Percentiles rank a stretch among this genome's conserved stretches.
Conservation (phyloP, 1,140 invertebrate genomes). For the Rhyzopertha dominica region DNA sequence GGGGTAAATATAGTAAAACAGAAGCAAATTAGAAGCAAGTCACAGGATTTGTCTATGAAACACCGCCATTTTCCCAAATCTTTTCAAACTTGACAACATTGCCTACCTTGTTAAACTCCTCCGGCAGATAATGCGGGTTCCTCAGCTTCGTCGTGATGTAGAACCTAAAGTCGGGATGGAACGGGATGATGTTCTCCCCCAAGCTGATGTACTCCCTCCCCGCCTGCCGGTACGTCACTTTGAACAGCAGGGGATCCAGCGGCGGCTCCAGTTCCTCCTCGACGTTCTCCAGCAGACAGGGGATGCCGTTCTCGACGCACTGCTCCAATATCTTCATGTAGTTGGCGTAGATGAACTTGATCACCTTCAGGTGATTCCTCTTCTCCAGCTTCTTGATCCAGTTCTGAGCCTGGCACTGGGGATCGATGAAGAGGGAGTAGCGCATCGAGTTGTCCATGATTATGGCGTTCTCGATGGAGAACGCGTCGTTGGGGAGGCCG, state of each 20-base stretch:
- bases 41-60: too few species aligned
- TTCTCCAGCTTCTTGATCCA: slow-evolving; percentile 93
- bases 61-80: too few species aligned
- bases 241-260: slow-evolving; percentile 76
- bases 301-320: slow-evolving; percentile 78
- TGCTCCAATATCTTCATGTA: slow-evolving; percentile 81
- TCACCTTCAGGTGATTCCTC: slow-evolving; percentile 67
- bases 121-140: slow-evolving; percentile 88
- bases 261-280: slow-evolving; percentile 80
- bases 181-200: slow-evolving; percentile 78
- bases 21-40: too few species aligned
- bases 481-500: slow-evolving; percentile 79
- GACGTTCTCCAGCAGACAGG: slow-evolving; percentile 80
- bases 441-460: slow-evolving; percentile 74
- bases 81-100: too few species aligned
- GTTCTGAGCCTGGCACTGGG: slow-evolving; percentile 80
- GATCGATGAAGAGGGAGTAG: slow-evolving; percentile 88
- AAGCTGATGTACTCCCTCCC: slow-evolving; percentile 73
- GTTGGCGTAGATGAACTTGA: slow-evolving; percentile 75
- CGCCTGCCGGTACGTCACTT: slow-evolving; percentile 76
- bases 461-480: slow-evolving; percentile 88
- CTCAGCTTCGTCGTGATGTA: slow-evolving; percentile 87
- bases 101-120: slow-evolving; percentile 85
- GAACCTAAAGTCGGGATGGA: slow-evolving; percentile 72
- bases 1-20: too few species aligned